phyloP scores from a whole-genome alignment of 2,113 vertebrate species.

The Isurus oxyrinchus region DNA sequence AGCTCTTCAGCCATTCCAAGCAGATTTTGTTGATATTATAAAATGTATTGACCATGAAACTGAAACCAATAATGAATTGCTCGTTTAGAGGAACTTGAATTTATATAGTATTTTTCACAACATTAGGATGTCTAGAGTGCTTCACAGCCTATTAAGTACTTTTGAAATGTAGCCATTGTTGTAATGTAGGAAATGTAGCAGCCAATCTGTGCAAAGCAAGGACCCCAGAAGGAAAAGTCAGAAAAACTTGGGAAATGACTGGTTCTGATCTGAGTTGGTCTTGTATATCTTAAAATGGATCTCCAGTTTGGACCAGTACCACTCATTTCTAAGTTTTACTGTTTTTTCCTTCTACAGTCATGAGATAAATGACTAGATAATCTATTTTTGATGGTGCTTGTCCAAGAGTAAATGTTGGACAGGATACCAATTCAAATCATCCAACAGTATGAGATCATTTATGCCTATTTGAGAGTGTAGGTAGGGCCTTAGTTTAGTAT shows the following conservation, averaged over 20 bases:
- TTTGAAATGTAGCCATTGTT: too few species aligned
- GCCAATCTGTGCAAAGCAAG: neutral
- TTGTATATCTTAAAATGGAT: too few species aligned
- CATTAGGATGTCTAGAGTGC: too few species aligned
- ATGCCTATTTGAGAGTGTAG: neutral
- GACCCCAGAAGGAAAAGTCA: too few species aligned
- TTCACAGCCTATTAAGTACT: too few species aligned
- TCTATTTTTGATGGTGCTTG: neutral
- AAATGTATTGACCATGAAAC: neutral
- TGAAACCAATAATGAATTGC: neutral
- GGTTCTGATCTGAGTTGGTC: too few species aligned
- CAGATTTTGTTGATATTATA: neutral
- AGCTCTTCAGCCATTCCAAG: neutral
- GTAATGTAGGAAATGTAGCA: neutral
- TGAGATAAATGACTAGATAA: neutral
- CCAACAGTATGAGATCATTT: neutral
- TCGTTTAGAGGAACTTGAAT: neutral
- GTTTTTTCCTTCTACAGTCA: too few species aligned
- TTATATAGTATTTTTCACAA: too few species aligned
- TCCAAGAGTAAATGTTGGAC: neutral
- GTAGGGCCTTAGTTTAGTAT: neutral
- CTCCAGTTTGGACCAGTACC: too few species aligned
- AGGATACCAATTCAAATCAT: neutral
- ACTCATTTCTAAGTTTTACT: too few species aligned
- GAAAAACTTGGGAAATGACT: too few species aligned